Evolutionary conservation across 2,797 vertebrate genomes (phyloP).

Genomic region (Hypotaenidia okinawae): DNA sequence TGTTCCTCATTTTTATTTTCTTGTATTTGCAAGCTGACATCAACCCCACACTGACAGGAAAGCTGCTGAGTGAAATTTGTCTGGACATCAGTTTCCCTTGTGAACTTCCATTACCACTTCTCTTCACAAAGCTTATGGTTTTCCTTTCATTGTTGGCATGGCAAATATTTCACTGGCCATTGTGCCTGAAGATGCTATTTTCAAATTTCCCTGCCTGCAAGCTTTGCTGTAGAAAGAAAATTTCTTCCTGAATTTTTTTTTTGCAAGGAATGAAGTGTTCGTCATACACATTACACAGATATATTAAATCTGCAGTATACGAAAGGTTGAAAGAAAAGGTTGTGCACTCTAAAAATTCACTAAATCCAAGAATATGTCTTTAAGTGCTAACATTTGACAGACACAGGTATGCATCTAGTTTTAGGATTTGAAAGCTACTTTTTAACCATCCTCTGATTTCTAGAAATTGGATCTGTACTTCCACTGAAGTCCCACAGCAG

Average conservation of each 20-base stretch:
- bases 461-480: not conserved
- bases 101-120: not conserved
- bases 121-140: not conserved
- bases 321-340: not conserved
- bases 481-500: not conserved
- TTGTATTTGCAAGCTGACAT: not conserved
- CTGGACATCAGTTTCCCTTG: not conserved
- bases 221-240: not conserved
- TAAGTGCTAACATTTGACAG: not conserved
- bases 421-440: not conserved
- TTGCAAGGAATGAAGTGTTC: not conserved
- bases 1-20: not conserved
- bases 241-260: not conserved
- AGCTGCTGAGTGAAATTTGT: not conserved
- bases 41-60: not conserved
- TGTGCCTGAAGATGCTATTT: not conserved
- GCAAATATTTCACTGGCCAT: not conserved
- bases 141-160: not conserved
- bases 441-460: not conserved
- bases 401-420: not conserved
- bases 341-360: not conserved
- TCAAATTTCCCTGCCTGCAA: not conserved
- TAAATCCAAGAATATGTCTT: not conserved
- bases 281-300: not conserved
- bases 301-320: not conserved